Percentiles rank a stretch among this genome's conserved stretches.
Conservation (phyloP, 92 coral and sea anemone species). For the Porites divaricata region DNA sequence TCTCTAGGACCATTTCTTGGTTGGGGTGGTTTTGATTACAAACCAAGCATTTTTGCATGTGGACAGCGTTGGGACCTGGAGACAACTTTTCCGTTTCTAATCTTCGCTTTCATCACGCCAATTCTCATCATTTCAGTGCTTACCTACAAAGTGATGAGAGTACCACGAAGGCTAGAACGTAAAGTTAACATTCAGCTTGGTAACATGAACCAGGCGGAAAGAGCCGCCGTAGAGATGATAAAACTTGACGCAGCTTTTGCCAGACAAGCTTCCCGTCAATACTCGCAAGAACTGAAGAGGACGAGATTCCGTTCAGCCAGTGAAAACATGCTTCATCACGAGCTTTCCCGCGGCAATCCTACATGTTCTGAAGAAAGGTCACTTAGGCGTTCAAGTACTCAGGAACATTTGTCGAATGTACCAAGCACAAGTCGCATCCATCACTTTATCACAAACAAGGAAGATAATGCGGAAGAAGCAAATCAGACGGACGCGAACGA, state of each 20-base stretch:
- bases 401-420: too few species aligned
- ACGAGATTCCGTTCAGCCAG: not conserved
- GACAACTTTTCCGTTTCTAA: not conserved
- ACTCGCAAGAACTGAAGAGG: not conserved
- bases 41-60: not conserved
- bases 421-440: not conserved
- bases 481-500: not conserved
- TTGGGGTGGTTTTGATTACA: not conserved
- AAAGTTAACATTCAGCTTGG: not conserved
- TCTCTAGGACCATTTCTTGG: not conserved
- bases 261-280: not conserved
- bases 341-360: not conserved
- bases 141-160: not conserved
- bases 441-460: not conserved
- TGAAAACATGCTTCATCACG: not conserved
- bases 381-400: not conserved
- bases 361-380: not conserved
- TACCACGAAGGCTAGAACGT: not conserved
- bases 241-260: not conserved
- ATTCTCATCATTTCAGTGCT: not conserved
- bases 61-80: not conserved
- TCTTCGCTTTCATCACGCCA: not conserved
- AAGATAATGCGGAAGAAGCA: not conserved
- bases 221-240: not conserved
- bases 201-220: not conserved